These are phyloP conservation scores for Rhizoglyphus robini DNA, from an alignment of 1,140 invertebrate species.

Conservation along the genomic window DNA sequence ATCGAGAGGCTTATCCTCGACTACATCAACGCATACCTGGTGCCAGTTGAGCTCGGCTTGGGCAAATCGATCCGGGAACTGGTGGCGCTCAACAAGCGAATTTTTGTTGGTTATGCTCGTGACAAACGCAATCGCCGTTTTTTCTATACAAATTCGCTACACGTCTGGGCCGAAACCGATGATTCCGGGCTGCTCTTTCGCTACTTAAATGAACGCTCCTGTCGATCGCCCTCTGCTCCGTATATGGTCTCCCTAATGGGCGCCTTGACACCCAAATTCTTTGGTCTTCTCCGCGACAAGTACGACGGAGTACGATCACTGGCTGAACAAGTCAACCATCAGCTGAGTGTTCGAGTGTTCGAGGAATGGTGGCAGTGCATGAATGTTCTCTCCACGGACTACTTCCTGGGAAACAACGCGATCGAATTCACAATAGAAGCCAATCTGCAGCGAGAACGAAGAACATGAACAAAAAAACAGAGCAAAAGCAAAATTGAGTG, in stretches of 20 bases:
- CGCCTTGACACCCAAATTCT: slow-evolving; percentile 58
- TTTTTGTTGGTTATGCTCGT: slow-evolving; percentile 44
- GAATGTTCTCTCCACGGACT: slow-evolving; percentile 60
- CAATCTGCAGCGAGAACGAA: slow-evolving; percentile 30
- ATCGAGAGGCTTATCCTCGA: slow-evolving; percentile 38
- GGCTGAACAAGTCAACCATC: slow-evolving; percentile 51
- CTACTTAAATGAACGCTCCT: slow-evolving; percentile 31
- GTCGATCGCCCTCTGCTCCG: slow-evolving; percentile 19
- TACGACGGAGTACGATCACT: slow-evolving; percentile 46
- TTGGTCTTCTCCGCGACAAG: slow-evolving; percentile 42
- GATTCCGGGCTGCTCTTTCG: slow-evolving; percentile 36
- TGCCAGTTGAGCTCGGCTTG: not conserved
- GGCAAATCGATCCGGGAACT: slow-evolving; percentile 35
- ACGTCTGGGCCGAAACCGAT: slow-evolving; percentile 47
- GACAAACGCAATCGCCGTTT: slow-evolving; percentile 13
- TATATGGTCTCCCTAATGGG: slow-evolving; percentile 33
- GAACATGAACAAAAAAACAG: not conserved
- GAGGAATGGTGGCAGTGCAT: slow-evolving; percentile 49
- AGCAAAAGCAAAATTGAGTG: not conserved
- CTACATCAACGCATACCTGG: slow-evolving; percentile 28
- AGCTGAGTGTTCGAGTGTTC: slow-evolving; percentile 50
- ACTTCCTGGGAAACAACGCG: slow-evolving; percentile 54
- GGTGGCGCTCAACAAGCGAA: slow-evolving; percentile 38
- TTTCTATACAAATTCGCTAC: slow-evolving; percentile 38
- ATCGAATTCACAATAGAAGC: slow-evolving; percentile 50